Base-by-base conservation (phyloP, 2,888 invertebrate genomes). In the Adela reaumurella region DNA sequence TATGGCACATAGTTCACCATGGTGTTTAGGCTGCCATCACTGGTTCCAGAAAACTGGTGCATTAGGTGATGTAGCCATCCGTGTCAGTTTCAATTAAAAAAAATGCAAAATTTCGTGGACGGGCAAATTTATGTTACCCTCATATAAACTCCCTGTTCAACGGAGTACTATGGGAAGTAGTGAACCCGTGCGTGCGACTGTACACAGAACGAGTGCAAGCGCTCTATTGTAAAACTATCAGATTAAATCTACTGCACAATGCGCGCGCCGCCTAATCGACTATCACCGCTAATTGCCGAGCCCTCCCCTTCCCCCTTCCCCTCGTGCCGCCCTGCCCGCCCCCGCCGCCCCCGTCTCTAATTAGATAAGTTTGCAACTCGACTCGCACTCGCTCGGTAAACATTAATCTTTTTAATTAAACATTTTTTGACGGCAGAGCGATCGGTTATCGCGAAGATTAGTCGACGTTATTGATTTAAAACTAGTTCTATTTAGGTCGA, bases 331-430 rank as follows among this genome's bases (percentile, higher is more conserved):
- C 49, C 45, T 41, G 49, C 50, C 52, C 44, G 24, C 35, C 35
- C 35, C 4, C 52, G 52, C 50, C 49, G 52, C 54, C 57, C 55
- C 55, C 45, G 69, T 62, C 70, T 76, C 77, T 78, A 78, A 78
- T 78, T 78, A 78, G 76, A 76, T 78, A 78, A 78, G 74, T 78
- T 78, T 73, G 71, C 74, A 76, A 74, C 76, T 76, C 68, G 62
- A 71, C 76, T 76, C 64, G 70, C 67, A 67, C 65, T 41, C 62
- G 62, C 43, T 65, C 73, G 68, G 72, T 73, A 71, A 74, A 73
- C 78, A 76, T 78, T 74, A 78, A 78, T 78, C 77, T 78, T 77
- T 78, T 73, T 77, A 77, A 77, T 78, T 76, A 78, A 77, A 77
- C 70, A 76, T 74, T 76, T 77, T 77, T 76, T 35, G 35, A 35